These are phyloP conservation scores for Saimiri boliviensis DNA, from an alignment of 2,113 vertebrate genomes.

Conservation along the genomic window DNA sequence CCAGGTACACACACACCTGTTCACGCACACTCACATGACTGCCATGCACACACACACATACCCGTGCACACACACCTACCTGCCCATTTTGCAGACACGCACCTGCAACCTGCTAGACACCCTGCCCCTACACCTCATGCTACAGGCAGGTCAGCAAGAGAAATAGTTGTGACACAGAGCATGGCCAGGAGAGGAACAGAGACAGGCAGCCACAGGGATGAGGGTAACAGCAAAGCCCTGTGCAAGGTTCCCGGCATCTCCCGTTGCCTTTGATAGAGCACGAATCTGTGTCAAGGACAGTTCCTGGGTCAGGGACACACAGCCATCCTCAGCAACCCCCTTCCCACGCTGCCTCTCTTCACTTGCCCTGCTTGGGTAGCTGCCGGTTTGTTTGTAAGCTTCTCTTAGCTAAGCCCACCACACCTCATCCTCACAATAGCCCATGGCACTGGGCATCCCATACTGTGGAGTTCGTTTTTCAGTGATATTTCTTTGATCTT, in stretches of 20 bases:
- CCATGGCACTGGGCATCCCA: not conserved
- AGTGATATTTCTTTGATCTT: not conserved
- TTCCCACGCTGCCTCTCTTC: not conserved
- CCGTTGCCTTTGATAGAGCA: not conserved
- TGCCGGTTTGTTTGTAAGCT: not conserved
- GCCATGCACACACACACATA: not conserved
- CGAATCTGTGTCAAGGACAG: not conserved
- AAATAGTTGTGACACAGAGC: not conserved
- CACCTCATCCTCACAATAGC: accelerated
- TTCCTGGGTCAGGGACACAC: not conserved
- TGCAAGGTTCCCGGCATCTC: not conserved
- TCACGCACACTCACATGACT: not conserved
- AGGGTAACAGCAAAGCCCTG: not conserved
- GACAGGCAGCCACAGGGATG: accelerated
- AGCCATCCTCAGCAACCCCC: too few relatives aligned
- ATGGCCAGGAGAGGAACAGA: not conserved
- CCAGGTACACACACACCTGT: not conserved
- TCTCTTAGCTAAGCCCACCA: not conserved
- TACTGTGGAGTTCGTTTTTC: not conserved
- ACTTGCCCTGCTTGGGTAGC: not conserved
- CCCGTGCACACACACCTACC: not conserved
- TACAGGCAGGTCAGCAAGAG: not conserved
- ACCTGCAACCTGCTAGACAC: not conserved
- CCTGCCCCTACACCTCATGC: not conserved
- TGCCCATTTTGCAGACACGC: not conserved